phyloP scores from a whole-genome alignment of 2,888 invertebrate species.

The Carabus problematicus region DNA sequence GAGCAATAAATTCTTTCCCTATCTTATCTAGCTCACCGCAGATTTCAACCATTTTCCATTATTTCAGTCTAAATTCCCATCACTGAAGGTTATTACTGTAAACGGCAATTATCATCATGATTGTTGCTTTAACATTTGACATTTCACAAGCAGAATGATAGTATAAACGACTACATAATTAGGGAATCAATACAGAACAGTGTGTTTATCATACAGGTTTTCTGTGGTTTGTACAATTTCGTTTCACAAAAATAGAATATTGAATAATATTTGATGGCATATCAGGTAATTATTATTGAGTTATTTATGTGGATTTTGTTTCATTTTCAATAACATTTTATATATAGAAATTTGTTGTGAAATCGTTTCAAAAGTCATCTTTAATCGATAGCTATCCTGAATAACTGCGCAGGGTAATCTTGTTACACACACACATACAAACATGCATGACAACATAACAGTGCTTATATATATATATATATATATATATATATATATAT shows the following conservation, averaged over 20 bases:
- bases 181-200: not conserved
- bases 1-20: constrained; percentile 6
- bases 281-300: not conserved
- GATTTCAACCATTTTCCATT: not conserved
- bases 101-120: not conserved
- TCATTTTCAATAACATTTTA: not conserved
- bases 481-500: no score
- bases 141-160: not conserved
- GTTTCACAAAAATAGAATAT: not conserved
- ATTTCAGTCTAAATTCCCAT: constrained; percentile 1
- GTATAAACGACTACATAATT: not conserved
- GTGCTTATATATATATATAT: no score
- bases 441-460: no score
- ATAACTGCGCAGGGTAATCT: no score
- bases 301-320: not conserved
- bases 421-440: no score
- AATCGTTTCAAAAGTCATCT: not conserved
- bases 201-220: no score
- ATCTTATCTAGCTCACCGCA: constrained; percentile 5
- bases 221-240: no score
- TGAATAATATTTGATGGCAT: not conserved
- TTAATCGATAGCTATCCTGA: no score
- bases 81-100: not conserved
- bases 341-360: not conserved
- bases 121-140: not conserved